phyloP scores from a whole-genome alignment of 2,113 vertebrate species.

The Sinocyclocheilus maitianheensis region DNA sequence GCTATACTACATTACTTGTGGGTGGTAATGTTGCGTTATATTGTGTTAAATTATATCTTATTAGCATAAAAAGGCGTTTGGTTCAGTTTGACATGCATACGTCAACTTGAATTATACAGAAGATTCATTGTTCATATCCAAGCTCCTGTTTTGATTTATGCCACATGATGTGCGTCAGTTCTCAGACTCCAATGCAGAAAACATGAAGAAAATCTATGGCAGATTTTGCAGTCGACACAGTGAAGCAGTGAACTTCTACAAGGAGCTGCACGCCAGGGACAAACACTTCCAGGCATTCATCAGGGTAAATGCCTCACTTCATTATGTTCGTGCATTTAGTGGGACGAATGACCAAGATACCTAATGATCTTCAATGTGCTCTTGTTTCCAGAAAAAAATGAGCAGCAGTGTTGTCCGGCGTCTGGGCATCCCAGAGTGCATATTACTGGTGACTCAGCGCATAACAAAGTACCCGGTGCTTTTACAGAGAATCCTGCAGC shows the following conservation, averaged over 20 bases:
- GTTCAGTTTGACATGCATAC: neutral
- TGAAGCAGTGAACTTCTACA: slow-evolving; percentile 92
- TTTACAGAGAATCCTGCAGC: slow-evolving; percentile 90
- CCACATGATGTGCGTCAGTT: slow-evolving; percentile 76
- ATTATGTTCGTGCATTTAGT: too few species aligned
- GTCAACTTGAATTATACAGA: neutral
- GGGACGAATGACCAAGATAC: neutral
- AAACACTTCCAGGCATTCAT: slow-evolving; percentile 94
- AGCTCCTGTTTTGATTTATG: neutral
- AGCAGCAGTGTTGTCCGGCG: slow-evolving; percentile 89
- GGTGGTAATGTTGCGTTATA: too few species aligned
- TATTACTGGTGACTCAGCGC: slow-evolving; percentile 93
- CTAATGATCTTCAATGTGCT: neutral
- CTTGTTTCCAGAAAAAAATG: slow-evolving; percentile 88
- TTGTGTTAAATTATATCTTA: too few species aligned
- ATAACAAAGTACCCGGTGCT: slow-evolving; percentile 97
- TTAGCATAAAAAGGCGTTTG: neutral
- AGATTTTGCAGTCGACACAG: slow-evolving; percentile 95
- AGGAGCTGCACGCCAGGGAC: slow-evolving; percentile 89
- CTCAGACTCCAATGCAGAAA: slow-evolving; percentile 85
- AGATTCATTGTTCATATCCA: neutral
- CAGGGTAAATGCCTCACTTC: slow-evolving; percentile 75
- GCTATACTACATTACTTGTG: too few species aligned
- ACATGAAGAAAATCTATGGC: slow-evolving; percentile 89
- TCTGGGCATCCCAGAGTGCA: slow-evolving; percentile 94